A percentile compares a stretch with the other conserved stretches of the same genome.
Evolutionary conservation across 2,888 invertebrate genomes (phyloP).

Genomic region (Litoditis marina): DNA sequence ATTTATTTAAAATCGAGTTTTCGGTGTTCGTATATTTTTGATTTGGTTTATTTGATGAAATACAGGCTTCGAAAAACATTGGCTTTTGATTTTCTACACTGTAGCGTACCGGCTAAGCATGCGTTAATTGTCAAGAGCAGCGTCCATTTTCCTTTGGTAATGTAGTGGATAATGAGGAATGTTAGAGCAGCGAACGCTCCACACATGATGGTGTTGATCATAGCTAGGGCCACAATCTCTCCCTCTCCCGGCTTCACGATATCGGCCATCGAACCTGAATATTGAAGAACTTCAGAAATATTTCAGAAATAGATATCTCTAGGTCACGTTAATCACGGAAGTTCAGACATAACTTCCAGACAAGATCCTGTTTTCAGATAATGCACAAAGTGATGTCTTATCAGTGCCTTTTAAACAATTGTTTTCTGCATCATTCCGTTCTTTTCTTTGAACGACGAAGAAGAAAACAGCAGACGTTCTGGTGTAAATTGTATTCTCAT

Average conservation of each 20-base stretch:
- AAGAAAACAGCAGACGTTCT: no score
- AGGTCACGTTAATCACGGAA: no score
- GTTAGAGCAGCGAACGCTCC: slow-evolving; percentile 65
- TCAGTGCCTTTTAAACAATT: no score
- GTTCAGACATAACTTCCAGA: no score
- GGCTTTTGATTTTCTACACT: neutral
- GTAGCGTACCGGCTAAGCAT: slow-evolving; percentile 64
- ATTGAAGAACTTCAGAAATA: neutral
- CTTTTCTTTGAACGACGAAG: no score
- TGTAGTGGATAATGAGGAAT: slow-evolving; percentile 62
- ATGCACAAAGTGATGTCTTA: no score
- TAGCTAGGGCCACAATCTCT: slow-evolving; percentile 63
- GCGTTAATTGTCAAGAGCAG: slow-evolving; percentile 66
- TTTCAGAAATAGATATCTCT: neutral
- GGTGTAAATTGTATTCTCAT: no score
- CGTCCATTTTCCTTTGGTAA: slow-evolving; percentile 64
- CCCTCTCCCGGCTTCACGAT: slow-evolving; percentile 63
- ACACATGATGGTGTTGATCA: slow-evolving; percentile 66
- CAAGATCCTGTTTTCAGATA: no score
- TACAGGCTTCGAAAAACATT: no score
- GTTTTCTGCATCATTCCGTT: no score
- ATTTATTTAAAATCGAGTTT: no score
- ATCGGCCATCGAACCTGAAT: slow-evolving; percentile 63
- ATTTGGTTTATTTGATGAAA: neutral
- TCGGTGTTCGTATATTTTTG: no score